Conservation (phyloP, 2,888 invertebrate genomes). For the Lampropteryx suffumata region DNA sequence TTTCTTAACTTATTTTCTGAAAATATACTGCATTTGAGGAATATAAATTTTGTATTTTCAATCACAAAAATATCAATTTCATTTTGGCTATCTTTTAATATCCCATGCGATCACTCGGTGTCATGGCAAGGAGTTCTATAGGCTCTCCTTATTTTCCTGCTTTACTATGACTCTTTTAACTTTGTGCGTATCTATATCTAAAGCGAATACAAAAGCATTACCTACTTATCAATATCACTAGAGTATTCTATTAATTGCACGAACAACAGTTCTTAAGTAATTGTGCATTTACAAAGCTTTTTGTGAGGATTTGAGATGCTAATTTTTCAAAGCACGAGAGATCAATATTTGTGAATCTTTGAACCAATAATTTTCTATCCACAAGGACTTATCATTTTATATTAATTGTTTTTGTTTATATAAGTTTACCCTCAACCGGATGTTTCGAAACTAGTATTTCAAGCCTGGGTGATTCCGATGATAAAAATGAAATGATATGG, state of each 20-base stretch:
- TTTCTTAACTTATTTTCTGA: neutral
- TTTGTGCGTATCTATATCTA: conserved; percentile 4
- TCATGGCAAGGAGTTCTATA: too few species aligned
- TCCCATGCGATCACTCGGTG: too few species aligned
- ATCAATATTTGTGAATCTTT: too few species aligned
- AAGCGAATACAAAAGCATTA: conserved; percentile 13
- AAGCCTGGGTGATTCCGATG: too few species aligned
- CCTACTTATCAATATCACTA: conserved; percentile 12
- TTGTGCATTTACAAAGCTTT: conserved; percentile 4
- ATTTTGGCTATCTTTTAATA: too few species aligned
- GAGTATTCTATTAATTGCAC: conserved; percentile 15
- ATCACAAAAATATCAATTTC: neutral
- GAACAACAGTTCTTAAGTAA: conserved; percentile 12
- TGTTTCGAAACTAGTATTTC: too few species aligned
- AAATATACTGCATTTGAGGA: neutral
- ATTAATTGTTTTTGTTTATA: too few species aligned
- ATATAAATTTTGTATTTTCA: neutral
- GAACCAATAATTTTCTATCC: too few species aligned
- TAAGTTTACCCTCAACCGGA: too few species aligned
- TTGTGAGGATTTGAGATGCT: neutral
- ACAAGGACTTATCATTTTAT: too few species aligned
- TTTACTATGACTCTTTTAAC: neutral
- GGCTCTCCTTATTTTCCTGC: neutral
- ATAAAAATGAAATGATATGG: too few species aligned
- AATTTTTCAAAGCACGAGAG: neutral